Base-by-base conservation (phyloP, 2,888 invertebrate genomes). In the Ochlodes sylvanus region DNA sequence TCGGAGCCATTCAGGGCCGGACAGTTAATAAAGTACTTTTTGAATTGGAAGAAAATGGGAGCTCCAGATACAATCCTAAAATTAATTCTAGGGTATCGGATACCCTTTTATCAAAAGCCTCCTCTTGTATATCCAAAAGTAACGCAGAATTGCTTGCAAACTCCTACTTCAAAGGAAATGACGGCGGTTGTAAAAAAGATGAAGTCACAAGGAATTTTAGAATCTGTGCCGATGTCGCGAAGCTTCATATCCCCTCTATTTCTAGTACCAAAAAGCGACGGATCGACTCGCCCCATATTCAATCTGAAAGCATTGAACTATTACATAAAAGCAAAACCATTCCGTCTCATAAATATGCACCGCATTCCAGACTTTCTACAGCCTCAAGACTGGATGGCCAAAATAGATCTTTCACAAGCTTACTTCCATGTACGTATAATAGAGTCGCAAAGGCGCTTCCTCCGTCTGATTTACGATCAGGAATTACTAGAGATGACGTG, bases 281-380 rank as follows among this genome's bases (percentile, higher is more conserved):
- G 74, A 7, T 47, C 72, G 1, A 5, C 14, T 12, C 66, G 73
- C 0, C 74, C 74, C 0, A 72, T 75, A 15, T 75, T 75, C 73
- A 75, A 76, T 38, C 65, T 76, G 2, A 70, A 63, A 34, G 38
- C 7, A 10, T 57, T 71, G 21, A 76, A 71, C 62, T 5, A 67
- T 1, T 72, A 58, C 34, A 54, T 75, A 0, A 2, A 12, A 1
- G 17, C 68, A 7, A 56, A 47, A 71, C 27, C 27, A 27, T 27
- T 27, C 27, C 27, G 27, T 27, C 27, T 27, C 27, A 27, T 27
- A 27, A 27, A 27, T 5, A 27, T 27, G 27, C 27, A 27, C 27
- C 27, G 27, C 27, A 27, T 27, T 27, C 27, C 27, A 27, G 27
- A 27, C 27, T 27, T 27, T 27, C 5, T 27, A 27, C 27, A 27